Evolutionary conservation across 1,140 invertebrate species (phyloP), one percentile per base, ranked within the genome.

Genomic region (Lepidotrigona ventralis): DNA sequence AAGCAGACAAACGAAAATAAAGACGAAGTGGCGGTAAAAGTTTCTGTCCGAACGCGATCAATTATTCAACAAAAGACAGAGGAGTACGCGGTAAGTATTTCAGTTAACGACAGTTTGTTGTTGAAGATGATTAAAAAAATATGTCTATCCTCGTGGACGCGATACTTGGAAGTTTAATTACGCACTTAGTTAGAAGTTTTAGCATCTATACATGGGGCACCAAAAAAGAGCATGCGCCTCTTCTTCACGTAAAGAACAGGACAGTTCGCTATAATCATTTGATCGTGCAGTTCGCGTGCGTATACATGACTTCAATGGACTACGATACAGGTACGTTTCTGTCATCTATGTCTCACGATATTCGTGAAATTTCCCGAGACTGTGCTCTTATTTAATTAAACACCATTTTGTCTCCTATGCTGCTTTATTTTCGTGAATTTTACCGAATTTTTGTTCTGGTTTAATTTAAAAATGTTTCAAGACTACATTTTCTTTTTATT

Each of bases 231-330:
- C 63, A 79, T 70, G 63, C 70, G 75, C 79, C 23, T 51, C 56
- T 21, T 26, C 54, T 33, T 39, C 46, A n/a, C 17, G 63, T 58
- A 8, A 29, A 33, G 33, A 79, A 54, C 26, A 39, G 74, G 26
- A 69, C 39, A 71, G 21, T 64, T 84, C 51, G 8, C 11, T 14
- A 23, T 39, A 33, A 58, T 76, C 66, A 11, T 74, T 58, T 60
- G 19, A 26, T 63, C 64, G 77, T 75, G 14, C 23, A 39, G 58
- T 72, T 17, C 8, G n/a, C 53, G 39, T 8, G n/a, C 26, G 23
- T 63, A 19, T 74, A 56, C 29, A n/a, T n/a, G n/a, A n/a, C 74
- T 70, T 33, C 56, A 21, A 84, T 81, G 77, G 77, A 86, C 39
- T 51, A 33, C 33, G 77, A 86, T 53, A 14, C 5, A 80, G n/a